Evolutionary conservation across 2,888 invertebrate genomes (phyloP).

Genomic region (Cantharis lateralis): DNA sequence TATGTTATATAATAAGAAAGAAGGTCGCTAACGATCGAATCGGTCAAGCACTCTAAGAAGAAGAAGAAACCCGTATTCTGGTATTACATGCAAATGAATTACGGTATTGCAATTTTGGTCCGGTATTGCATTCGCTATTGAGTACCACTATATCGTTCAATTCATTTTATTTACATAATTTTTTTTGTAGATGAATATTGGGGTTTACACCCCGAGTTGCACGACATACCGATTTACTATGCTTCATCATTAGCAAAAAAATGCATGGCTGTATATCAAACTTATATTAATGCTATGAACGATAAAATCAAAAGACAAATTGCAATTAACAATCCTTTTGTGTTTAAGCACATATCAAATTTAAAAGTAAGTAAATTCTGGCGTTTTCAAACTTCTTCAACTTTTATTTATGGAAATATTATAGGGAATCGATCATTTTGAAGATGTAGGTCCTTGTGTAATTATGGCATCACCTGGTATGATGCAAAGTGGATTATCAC

Average conservation of each 20-base stretch:
- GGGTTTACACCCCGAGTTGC: constrained; percentile 95
- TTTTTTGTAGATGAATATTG: constrained; percentile 88
- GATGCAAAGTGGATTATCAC: constrained; percentile 98
- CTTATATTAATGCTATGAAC: constrained; percentile 99
- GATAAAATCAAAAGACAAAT: constrained; percentile 95
- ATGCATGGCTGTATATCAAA: constrained; percentile 99
- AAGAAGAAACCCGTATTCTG: too few species aligned
- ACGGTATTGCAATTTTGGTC: too few species aligned
- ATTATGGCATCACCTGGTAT: constrained; percentile 99
- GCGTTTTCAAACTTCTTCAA: not conserved
- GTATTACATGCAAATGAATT: too few species aligned
- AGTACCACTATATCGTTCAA: too few species aligned
- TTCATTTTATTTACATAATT: not conserved
- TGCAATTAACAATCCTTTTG: constrained; percentile 97
- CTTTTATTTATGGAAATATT: constrained; percentile 17
- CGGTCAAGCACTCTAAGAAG: too few species aligned
- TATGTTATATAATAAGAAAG: too few species aligned
- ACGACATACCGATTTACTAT: constrained; percentile 99
- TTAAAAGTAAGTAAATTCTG: constrained; percentile 67
- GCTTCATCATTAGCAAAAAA: constrained; percentile 99
- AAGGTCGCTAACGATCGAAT: too few species aligned
- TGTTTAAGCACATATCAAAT: constrained; percentile 96
- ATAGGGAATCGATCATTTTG: constrained; percentile 97
- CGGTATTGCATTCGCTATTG: too few species aligned
- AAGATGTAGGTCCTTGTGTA: constrained; percentile 99